Percentiles rank a stretch among this genome's conserved stretches.
These are phyloP conservation scores for Balearica regulorum DNA, from an alignment of 2,797 vertebrate species.

Conservation along the genomic window DNA sequence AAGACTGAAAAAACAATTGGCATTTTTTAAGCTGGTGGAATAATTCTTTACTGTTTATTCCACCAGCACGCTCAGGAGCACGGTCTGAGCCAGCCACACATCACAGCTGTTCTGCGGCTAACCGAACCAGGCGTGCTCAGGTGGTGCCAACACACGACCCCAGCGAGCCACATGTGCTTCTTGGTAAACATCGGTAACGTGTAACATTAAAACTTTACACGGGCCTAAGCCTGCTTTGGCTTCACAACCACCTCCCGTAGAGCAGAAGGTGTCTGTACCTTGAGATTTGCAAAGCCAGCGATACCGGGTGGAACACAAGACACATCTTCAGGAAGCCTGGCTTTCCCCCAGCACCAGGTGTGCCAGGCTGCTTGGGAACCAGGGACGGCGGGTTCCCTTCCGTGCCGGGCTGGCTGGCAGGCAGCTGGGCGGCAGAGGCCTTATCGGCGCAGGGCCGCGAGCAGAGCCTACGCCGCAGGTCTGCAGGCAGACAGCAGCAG, in stretches of 20 bases:
- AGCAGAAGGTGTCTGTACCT: neutral
- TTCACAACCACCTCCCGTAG: neutral
- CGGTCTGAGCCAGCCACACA: neutral
- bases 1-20: neutral
- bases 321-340: too few relatives aligned
- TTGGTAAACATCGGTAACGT: neutral
- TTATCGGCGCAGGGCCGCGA: rapidly evolving
- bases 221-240: neutral
- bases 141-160: neutral
- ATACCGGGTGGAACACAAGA: too few relatives aligned
- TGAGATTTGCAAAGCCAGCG: too few relatives aligned
- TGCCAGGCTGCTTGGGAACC: too few relatives aligned
- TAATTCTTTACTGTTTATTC: neutral
- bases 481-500: neutral
- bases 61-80: neutral
- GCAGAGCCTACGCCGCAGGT: neutral
- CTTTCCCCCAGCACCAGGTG: too few relatives aligned
- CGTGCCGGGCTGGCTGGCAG: neutral
- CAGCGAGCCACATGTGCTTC: neutral
- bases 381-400: too few relatives aligned
- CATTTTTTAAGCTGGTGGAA: neutral
- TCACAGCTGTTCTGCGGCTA: neutral
- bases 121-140: neutral
- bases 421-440: rapidly evolving
- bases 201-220: rapidly evolving